Evolutionary conservation across 23 tunicate species (phyloP), one percentile per base, ranked within the genome.

Genomic region (Halocynthia aurantium): DNA sequence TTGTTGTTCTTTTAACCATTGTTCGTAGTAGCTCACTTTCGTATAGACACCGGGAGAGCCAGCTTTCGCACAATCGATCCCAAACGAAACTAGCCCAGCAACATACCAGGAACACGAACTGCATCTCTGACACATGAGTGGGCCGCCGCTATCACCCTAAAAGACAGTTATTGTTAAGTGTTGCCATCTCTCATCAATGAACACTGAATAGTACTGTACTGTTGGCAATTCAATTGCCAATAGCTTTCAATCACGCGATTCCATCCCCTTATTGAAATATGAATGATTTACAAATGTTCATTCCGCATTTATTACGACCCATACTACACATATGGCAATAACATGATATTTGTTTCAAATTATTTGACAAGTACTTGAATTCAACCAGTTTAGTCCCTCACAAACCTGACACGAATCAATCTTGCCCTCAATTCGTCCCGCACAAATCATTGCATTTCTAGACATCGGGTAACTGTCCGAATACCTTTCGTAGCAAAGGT

Each of bases 111-210:
- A 49, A 15, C 70, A 65, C 9, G 70, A 65, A 15, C 49, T 20
- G 31, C 70, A 65, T 10, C 70, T 11, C 31, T 65, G 70, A 65
- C 70, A 65, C 70, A 65, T 65, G 49, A 65, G 31, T 10, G 70
- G 70, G 22, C 70, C 70, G n/a, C 70, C 70, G 31, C 70, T 65
- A 65, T 65, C 70, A 65, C 70, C 70, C 70, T 65, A 0, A 31
- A 31, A 31, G 44, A 31, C 44, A 31, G 4, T 31, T 1, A 31
- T 31, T 31, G 4, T n/a, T n/a, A 31, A 31, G 44, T 31, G 44
- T 31, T 31, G 44, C 44, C 44, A 31, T 31, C 44, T 31, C 44
- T 31, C 4, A 31, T 31, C 44, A 31, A 31, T 31, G 44, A 31
- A 31, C 44, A 4, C 44, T 31, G 44, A 31, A 31, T 31, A 31